Evolutionary conservation across 2,797 vertebrate genomes (phyloP).

Genomic region (Acipenser transmontanus): DNA sequence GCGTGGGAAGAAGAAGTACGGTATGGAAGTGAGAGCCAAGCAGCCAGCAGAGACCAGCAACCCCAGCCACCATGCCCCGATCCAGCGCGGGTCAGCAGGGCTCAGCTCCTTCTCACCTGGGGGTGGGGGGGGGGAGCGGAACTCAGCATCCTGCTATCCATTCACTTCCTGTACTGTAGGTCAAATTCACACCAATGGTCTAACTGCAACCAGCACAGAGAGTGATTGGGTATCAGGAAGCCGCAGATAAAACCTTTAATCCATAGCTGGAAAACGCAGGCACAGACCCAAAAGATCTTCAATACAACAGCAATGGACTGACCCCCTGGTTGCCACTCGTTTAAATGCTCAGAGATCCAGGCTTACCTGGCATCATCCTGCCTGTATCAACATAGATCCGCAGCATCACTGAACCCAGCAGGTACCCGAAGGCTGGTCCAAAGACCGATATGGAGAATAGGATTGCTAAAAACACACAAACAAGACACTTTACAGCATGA

Average conservation of each 20-base stretch:
- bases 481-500: constrained; percentile 12
- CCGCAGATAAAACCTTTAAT: too few relatives aligned
- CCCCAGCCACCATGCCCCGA: constrained; percentile 97
- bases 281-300: too few relatives aligned
- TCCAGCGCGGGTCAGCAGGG: constrained; percentile 80
- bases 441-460: constrained; percentile 87
- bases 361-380: constrained; percentile 60
- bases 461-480: constrained; percentile 64
- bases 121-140: constrained; percentile 17
- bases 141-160: too few relatives aligned
- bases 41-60: constrained; percentile 72
- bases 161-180: too few relatives aligned
- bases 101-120: constrained; percentile 57
- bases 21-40: constrained; percentile 78
- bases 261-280: too few relatives aligned
- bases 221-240: too few relatives aligned
- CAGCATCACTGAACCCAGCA: constrained; percentile 79
- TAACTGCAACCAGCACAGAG: too few relatives aligned
- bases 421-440: constrained; percentile 85
- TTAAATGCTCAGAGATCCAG: too few relatives aligned
- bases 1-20: constrained; percentile 94
- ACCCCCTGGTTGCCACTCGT: too few relatives aligned
- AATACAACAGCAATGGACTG: too few relatives aligned
- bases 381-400: constrained; percentile 83
- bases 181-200: too few relatives aligned